These are phyloP conservation scores for Brachystomella parvula DNA, from an alignment of 1,140 invertebrate genomes.

Conservation along the genomic window DNA sequence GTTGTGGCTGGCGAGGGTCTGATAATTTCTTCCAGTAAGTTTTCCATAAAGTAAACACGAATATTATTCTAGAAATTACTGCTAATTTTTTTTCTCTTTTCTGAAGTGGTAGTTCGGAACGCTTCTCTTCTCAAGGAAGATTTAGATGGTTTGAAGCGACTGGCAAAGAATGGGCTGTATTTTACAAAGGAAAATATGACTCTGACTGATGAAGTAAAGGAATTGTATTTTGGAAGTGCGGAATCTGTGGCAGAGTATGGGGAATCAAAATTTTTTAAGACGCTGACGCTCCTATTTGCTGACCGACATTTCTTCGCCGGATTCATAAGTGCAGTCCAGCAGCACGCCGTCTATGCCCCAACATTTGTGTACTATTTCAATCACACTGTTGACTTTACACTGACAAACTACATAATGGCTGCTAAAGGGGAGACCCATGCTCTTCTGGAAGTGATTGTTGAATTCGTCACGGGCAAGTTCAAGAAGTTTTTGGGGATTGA, in stretches of 20 bases:
- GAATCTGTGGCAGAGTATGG: neutral
- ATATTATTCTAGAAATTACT: neutral
- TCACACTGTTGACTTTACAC: neutral
- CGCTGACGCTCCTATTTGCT: neutral
- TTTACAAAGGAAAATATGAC: neutral
- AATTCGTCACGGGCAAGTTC: neutral
- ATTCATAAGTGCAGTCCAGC: neutral
- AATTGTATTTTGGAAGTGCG: neutral
- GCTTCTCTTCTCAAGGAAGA: neutral
- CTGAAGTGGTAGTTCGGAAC: neutral
- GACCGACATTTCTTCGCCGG: constrained; percentile 1
- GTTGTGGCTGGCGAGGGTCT: neutral
- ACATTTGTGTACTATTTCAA: constrained; percentile 1
- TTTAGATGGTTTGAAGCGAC: neutral
- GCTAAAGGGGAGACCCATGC: neutral
- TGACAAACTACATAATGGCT: neutral
- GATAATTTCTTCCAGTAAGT: neutral
- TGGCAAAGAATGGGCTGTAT: neutral
- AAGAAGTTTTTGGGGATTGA: constrained; percentile 3
- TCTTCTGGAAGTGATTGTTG: neutral
- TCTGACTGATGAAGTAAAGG: neutral
- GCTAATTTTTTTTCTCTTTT: neutral
- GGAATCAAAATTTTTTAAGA: neutral
- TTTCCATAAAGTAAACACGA: neutral
- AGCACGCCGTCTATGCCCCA: neutral